A percentile compares a stretch with the other conserved stretches of the same genome.
These are phyloP conservation scores for Myodes glareolus DNA, from an alignment of 2,113 vertebrate genomes.

Conservation along the genomic window DNA sequence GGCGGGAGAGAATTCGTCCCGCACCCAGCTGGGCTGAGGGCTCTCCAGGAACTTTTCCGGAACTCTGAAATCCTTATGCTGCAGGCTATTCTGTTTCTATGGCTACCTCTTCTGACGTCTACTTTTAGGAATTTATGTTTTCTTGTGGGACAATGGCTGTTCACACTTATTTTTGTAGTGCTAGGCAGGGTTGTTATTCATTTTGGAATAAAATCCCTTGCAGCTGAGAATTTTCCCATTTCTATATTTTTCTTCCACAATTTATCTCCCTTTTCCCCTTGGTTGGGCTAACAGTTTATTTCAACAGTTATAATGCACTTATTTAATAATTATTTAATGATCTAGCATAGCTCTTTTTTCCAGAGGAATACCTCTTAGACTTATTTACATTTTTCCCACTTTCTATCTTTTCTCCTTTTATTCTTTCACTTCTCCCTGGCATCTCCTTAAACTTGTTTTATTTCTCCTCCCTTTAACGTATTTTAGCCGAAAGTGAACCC, in stretches of 20 bases:
- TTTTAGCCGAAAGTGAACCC: not conserved
- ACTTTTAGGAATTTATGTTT: not conserved
- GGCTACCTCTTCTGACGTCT: not conserved
- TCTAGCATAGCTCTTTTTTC: not conserved
- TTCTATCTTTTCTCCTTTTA: not conserved
- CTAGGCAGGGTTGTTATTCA: not conserved
- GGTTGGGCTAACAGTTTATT: not conserved
- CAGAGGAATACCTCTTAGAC: not conserved
- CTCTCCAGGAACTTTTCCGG: not conserved
- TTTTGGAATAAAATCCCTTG: not conserved
- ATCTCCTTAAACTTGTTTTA: not conserved
- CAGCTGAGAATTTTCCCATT: conserved; percentile 1
- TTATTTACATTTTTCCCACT: not conserved
- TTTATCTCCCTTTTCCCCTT: not conserved
- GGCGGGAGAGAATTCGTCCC: not conserved
- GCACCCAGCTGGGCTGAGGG: not conserved
- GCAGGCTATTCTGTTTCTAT: conserved; percentile 15
- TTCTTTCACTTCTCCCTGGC: not conserved
- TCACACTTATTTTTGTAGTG: not conserved
- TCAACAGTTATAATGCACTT: not conserved
- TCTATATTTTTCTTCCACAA: not conserved
- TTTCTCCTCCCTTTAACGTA: not conserved
- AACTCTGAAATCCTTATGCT: not conserved
- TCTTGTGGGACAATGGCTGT: not conserved
- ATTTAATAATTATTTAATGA: not conserved